These are phyloP conservation scores for Danio jaintianensis DNA, from an alignment of 2,797 vertebrate species.

Conservation along the genomic window DNA sequence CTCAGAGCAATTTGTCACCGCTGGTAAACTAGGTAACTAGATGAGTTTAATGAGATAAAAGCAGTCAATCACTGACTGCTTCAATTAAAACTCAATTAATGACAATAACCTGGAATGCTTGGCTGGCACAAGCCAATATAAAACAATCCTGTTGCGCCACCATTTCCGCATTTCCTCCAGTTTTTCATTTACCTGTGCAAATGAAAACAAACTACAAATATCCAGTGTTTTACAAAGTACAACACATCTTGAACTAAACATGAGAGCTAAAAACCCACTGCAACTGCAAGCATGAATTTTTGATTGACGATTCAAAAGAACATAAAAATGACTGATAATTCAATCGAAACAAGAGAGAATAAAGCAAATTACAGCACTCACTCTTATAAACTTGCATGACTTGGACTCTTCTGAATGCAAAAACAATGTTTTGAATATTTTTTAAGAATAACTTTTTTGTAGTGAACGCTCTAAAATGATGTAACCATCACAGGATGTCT, in stretches of 20 bases:
- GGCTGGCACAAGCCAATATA: neutral
- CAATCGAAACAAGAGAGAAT: neutral
- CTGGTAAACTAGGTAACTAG: slow-evolving; percentile 24
- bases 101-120: neutral
- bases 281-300: slow-evolving; percentile 5
- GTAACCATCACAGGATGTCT: too few species aligned
- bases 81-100: slow-evolving; percentile 27
- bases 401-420: too few species aligned
- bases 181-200: neutral
- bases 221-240: neutral
- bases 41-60: slow-evolving; percentile 27
- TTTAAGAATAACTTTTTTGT: too few species aligned
- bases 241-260: neutral
- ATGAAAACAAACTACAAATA: neutral
- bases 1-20: slow-evolving; percentile 20
- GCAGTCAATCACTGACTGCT: slow-evolving; percentile 20
- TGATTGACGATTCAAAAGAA: neutral
- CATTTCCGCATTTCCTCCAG: neutral
- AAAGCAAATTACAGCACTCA: too few species aligned
- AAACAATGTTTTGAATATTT: too few species aligned
- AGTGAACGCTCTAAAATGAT: too few species aligned
- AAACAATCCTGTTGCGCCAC: neutral
- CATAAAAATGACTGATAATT: neutral
- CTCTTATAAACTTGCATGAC: too few species aligned
- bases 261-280: neutral